Evolutionary conservation across 2,113 vertebrate species (phyloP).

Genomic region (Lepidothrix coronata): DNA sequence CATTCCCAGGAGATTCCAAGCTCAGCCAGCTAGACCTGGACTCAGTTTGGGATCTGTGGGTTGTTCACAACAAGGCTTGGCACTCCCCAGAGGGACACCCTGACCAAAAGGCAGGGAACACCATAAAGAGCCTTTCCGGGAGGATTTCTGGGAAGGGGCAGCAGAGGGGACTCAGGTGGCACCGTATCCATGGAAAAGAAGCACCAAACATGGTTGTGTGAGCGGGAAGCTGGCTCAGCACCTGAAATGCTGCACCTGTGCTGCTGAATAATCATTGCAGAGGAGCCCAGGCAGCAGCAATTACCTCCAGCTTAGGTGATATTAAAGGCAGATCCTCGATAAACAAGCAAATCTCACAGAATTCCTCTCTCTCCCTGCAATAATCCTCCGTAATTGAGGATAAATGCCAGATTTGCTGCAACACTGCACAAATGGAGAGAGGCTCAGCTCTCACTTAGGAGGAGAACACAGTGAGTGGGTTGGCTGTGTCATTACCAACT

Average conservation of each 20-base stretch:
- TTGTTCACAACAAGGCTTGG: background rate
- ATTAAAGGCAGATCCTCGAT: slow-evolving; percentile 25
- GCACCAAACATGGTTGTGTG: fast-evolving
- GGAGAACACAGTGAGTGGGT: background rate
- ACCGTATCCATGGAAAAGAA: fast-evolving
- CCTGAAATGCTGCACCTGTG: background rate
- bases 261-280: background rate
- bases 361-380: background rate
- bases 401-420: slow-evolving; percentile 30
- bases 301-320: slow-evolving; percentile 44
- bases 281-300: background rate
- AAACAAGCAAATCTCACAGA: background rate
- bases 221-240: background rate
- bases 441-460: background rate
- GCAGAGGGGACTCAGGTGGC: background rate
- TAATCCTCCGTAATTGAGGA: slow-evolving; percentile 56
- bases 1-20: background rate
- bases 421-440: background rate
- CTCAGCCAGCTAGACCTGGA: background rate
- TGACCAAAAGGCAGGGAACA: background rate
- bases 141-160: background rate
- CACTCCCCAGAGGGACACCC: too few species aligned
- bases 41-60: background rate
- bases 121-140: fast-evolving
- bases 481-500: background rate